Percentiles rank a stretch among this genome's conserved stretches.
Evolutionary conservation across 1,140 invertebrate genomes (phyloP).

Genomic region (Caenorhabditis briggsae): DNA sequence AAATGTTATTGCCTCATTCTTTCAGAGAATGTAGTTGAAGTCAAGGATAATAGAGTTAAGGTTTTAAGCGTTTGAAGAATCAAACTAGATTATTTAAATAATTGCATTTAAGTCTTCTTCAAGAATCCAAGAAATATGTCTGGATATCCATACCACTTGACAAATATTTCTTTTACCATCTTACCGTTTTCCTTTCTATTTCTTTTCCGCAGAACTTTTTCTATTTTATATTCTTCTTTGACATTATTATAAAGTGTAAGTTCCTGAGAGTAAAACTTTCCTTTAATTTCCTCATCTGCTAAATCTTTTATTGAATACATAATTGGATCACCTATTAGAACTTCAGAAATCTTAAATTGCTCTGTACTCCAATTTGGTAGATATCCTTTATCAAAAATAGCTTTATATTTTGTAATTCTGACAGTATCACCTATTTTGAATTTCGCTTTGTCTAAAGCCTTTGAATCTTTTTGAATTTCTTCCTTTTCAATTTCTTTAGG

Average conservation of each 20-base stretch:
- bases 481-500: too few species aligned
- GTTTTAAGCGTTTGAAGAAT: slow-evolving; percentile 54
- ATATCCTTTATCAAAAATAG: too few species aligned
- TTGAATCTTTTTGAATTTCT: too few species aligned
- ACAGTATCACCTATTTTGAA: slow-evolving; percentile 72
- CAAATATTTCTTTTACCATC: slow-evolving; percentile 52
- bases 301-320: slow-evolving; percentile 43
- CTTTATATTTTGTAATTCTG: slow-evolving; percentile 67
- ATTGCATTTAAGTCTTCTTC: too few species aligned
- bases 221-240: slow-evolving; percentile 58
- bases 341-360: slow-evolving; percentile 69
- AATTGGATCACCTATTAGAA: slow-evolving; percentile 3
- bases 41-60: slow-evolving; percentile 63
- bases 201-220: slow-evolving; percentile 29
- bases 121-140: slow-evolving; percentile 53
- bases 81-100: too few species aligned
- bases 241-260: slow-evolving; percentile 54
- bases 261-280: slow-evolving; percentile 58
- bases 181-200: slow-evolving; percentile 29
- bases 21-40: slow-evolving; percentile 63
- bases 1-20: slow-evolving; percentile 63
- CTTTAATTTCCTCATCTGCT: slow-evolving; percentile 58
- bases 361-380: slow-evolving; percentile 71
- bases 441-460: too few species aligned
- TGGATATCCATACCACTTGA: slow-evolving; percentile 60